Conservation (phyloP, 2,113 vertebrate species). For the Syngnathoides biaculeatus region DNA sequence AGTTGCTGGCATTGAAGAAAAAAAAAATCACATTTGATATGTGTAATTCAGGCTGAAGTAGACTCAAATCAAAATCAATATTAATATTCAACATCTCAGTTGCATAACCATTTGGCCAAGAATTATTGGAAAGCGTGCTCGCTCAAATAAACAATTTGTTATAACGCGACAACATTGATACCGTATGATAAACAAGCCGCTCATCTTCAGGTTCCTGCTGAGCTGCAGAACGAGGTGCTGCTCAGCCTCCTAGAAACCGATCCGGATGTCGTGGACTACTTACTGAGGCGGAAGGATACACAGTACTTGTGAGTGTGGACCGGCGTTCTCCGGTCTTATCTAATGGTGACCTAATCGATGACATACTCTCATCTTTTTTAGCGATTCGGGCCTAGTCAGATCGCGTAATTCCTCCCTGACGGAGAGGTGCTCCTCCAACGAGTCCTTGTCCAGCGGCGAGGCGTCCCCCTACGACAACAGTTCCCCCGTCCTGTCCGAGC, state of each 20-base stretch:
- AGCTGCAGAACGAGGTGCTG: slow-evolving; percentile 95
- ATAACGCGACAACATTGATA: background rate
- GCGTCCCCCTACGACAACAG: slow-evolving; percentile 97
- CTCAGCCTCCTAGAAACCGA: slow-evolving; percentile 91
- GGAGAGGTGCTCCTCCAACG: slow-evolving; percentile 82
- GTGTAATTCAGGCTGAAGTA: too few relatives aligned
- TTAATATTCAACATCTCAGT: too few relatives aligned
- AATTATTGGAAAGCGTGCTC: background rate
- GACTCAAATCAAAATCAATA: too few relatives aligned
- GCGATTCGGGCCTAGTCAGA: slow-evolving; percentile 74
- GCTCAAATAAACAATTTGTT: background rate
- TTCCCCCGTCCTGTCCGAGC: slow-evolving; percentile 86
- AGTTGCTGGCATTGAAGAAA: too few relatives aligned
- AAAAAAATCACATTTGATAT: too few relatives aligned
- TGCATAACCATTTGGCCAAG: too few relatives aligned
- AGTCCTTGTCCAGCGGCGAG: slow-evolving; percentile 90
- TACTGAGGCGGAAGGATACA: slow-evolving; percentile 89
- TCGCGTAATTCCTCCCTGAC: slow-evolving; percentile 76
- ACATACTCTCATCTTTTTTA: slow-evolving; percentile 50
- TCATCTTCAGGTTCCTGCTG: slow-evolving; percentile 81
- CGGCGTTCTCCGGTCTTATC: background rate
- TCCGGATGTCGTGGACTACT: slow-evolving; percentile 93
- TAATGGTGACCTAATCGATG: background rate
- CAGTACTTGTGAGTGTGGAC: slow-evolving; percentile 82
- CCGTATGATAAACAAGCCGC: too few relatives aligned